A percentile compares a stretch with the other conserved stretches of the same genome.
These are phyloP conservation scores for Nannobrachium achirus DNA, from an alignment of 2,113 vertebrate species.

Conservation along the genomic window DNA sequence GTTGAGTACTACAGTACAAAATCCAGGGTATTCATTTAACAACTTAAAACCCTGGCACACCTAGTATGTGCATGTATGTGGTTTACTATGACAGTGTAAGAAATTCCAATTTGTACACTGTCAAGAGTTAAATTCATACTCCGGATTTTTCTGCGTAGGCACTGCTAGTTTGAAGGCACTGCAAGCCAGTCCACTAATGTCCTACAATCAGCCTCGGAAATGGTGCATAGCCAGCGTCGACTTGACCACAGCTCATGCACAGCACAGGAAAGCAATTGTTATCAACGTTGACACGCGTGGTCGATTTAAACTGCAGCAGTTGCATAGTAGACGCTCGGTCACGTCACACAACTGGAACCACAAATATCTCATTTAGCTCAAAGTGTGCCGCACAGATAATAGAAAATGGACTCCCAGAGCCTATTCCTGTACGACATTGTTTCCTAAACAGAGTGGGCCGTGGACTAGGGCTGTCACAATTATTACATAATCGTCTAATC, in stretches of 20 bases:
- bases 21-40: too few species aligned
- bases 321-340: constrained; percentile 15
- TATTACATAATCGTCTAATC: too few species aligned
- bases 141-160: constrained; percentile 10
- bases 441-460: neutral
- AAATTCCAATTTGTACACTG: too few species aligned
- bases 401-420: constrained; percentile 17
- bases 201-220: constrained; percentile 33
- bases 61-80: too few species aligned
- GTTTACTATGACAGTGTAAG: too few species aligned
- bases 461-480: neutral
- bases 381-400: constrained; percentile 26
- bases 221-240: constrained; percentile 2
- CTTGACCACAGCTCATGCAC: constrained; percentile 21
- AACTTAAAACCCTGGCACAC: too few species aligned
- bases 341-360: constrained; percentile 19
- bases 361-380: neutral
- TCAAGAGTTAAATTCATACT: too few species aligned
- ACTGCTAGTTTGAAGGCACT: constrained; percentile 35
- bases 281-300: constrained; percentile 52
- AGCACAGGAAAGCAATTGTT: constrained; percentile 29
- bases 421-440: neutral
- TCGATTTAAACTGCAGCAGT: constrained; percentile 19
- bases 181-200: constrained; percentile 23
- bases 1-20: too few species aligned